Evolutionary conservation across 2,797 vertebrate genomes (phyloP), one percentile per base, ranked within the genome.

Genomic region (Anomalospiza imberbis): DNA sequence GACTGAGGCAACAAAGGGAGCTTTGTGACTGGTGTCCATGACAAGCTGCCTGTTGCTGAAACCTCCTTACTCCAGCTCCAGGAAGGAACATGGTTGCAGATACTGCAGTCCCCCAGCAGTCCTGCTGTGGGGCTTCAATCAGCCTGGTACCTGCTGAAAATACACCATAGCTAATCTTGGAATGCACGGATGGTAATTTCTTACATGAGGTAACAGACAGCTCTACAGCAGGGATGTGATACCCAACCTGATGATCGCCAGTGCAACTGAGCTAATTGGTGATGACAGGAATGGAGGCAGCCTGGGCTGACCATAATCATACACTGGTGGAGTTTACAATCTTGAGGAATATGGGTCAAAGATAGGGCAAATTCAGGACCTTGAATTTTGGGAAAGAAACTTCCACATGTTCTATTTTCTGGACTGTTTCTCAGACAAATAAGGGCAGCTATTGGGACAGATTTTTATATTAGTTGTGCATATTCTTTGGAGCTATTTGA

Each of bases 121-220:
- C 4, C 14, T 65, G 10, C n/a, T 40, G 38, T 16, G 10, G 12
- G 3, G 21, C 6, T 57, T 63, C 38, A 38, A 25, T 18, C 44
- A 76, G n/a, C 20, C 8, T 24, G 14, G 8, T 17, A 32, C 40
- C 38, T 42, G 26, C 40, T 72, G 45, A 53, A 84, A 72, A 53
- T 7, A 16, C 15, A 47, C 31, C 14, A 26, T 4, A 51, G 14
- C 8, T 17, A 26, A 19, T 38, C 36, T 25, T 45, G 55, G 34
- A 62, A 29, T n/a, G 32, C 12, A 6, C 7, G n/a, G 17, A 51
- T 19, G 19, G 22, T 9, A 51, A 26, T 6, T 21, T 21, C 15
- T 22, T 12, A 12, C 34, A 7, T 0, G 0, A 50, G 31, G 18
- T 28, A 32, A 28, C 15, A 70, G 63, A 57, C 9, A 34, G n/a